These are phyloP conservation scores for Pachyramphus minor DNA, from an alignment of 2,113 vertebrate species.

Conservation along the genomic window DNA sequence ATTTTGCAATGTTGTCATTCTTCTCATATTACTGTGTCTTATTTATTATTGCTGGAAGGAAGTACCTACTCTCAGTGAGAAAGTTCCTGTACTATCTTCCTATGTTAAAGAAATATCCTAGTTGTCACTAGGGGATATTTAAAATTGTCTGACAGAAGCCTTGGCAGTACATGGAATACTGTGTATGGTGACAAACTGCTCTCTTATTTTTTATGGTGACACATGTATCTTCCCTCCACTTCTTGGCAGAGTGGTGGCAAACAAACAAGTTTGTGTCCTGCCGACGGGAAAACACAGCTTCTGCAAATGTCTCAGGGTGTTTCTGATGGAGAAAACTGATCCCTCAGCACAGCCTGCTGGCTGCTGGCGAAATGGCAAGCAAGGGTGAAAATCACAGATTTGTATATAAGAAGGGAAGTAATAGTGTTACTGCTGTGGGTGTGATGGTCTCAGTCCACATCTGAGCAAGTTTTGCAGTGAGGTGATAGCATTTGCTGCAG, in stretches of 20 bases:
- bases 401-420: background rate
- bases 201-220: background rate
- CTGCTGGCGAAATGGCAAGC: background rate
- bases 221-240: background rate
- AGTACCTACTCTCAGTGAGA: background rate
- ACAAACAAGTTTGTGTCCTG: background rate
- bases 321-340: background rate
- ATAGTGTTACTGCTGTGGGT: background rate
- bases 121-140: background rate
- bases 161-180: background rate
- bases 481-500: background rate
- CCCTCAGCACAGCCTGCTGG: conserved; percentile 49
- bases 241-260: background rate
- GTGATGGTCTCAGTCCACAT: background rate
- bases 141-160: background rate
- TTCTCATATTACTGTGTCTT: background rate
- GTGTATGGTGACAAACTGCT: background rate
- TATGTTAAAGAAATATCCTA: background rate
- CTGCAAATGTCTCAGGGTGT: background rate
- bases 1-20: background rate
- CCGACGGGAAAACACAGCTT: background rate
- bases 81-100: background rate
- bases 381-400: accelerated
- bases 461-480: background rate
- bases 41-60: background rate